These are phyloP conservation scores for Agriotes lineatus DNA, from an alignment of 2,888 invertebrate genomes.

Conservation along the genomic window DNA sequence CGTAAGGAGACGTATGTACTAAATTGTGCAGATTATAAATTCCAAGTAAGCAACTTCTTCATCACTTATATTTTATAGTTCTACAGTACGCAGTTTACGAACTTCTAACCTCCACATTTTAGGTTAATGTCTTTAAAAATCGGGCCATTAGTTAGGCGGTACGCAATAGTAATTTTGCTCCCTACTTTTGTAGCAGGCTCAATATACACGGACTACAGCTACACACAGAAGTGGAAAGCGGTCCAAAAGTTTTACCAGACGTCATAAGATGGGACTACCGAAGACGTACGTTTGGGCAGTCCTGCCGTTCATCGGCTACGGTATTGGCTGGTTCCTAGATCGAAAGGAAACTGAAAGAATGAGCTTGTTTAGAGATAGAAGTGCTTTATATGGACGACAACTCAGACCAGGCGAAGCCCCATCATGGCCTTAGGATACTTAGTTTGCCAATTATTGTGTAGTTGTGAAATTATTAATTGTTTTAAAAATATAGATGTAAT, in stretches of 20 bases:
- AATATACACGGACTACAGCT: slow-evolving; percentile 80
- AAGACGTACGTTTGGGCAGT: slow-evolving; percentile 66
- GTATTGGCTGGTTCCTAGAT: slow-evolving; percentile 76
- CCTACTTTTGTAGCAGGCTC: slow-evolving; percentile 71
- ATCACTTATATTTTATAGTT: not conserved
- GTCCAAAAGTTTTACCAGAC: slow-evolving; percentile 45
- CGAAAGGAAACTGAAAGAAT: slow-evolving; percentile 78
- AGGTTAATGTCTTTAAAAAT: slow-evolving; percentile 69
- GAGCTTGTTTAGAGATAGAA: slow-evolving; percentile 82
- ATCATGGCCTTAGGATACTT: slow-evolving; percentile 73
- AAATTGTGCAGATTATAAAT: not conserved
- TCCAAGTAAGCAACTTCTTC: not conserved
- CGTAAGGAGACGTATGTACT: not conserved
- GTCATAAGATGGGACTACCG: slow-evolving; percentile 71
- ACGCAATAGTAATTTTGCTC: slow-evolving; percentile 76
- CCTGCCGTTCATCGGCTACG: slow-evolving; percentile 71
- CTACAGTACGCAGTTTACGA: not conserved
- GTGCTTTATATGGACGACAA: slow-evolving; percentile 78
- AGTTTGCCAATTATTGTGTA: no score
- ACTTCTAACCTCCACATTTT: not conserved
- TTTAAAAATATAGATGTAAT: no score
- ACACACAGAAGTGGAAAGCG: slow-evolving; percentile 80
- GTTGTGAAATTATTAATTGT: no score
- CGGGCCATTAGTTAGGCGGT: slow-evolving; percentile 70
- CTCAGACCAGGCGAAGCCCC: slow-evolving; percentile 77